Conservation (phyloP, 64 coral and sea anemone species). For the Hydrozoanthus tunicans region DNA sequence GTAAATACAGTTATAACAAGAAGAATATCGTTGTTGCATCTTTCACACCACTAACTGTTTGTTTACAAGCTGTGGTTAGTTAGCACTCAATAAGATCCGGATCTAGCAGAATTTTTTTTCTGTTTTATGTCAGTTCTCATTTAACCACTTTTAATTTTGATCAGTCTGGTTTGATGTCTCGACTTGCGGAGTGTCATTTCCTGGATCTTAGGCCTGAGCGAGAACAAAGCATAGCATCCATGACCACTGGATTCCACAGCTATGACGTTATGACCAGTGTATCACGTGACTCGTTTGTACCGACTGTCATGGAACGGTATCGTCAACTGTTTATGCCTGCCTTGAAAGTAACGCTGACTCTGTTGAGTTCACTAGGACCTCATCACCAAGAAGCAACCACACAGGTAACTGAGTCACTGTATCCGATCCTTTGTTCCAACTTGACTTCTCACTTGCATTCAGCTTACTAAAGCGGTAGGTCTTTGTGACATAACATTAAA, state of each 20-base stretch:
- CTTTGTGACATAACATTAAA: too few species aligned
- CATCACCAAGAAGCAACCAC: conserved; percentile 81
- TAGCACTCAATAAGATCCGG: too few species aligned
- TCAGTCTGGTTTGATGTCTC: conserved; percentile 74
- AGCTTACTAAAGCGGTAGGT: too few species aligned
- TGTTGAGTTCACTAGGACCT: conserved; percentile 78
- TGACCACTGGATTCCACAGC: conserved; percentile 58
- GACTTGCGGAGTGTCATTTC: conserved; percentile 85
- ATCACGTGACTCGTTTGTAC: conserved; percentile 68
- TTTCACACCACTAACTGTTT: too few species aligned
- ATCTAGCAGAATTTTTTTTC: neutral
- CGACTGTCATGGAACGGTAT: conserved; percentile 88
- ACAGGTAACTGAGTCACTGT: conserved; percentile 52
- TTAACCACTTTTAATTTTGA: neutral
- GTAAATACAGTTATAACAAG: too few species aligned
- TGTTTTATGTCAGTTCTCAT: neutral
- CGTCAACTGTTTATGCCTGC: conserved; percentile 84
- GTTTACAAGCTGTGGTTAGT: too few species aligned
- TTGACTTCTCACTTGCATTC: too few species aligned
- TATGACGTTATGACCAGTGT: conserved; percentile 54
- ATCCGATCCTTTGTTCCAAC: too few species aligned
- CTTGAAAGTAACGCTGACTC: conserved; percentile 73
- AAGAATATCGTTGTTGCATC: too few species aligned
- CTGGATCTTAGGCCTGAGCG: conserved; percentile 73
- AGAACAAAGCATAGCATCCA: conserved; percentile 28